Percentiles rank a stretch among this genome's conserved stretches.
Conservation (phyloP, 2,797 vertebrate species). For the Trachurus trachurus region DNA sequence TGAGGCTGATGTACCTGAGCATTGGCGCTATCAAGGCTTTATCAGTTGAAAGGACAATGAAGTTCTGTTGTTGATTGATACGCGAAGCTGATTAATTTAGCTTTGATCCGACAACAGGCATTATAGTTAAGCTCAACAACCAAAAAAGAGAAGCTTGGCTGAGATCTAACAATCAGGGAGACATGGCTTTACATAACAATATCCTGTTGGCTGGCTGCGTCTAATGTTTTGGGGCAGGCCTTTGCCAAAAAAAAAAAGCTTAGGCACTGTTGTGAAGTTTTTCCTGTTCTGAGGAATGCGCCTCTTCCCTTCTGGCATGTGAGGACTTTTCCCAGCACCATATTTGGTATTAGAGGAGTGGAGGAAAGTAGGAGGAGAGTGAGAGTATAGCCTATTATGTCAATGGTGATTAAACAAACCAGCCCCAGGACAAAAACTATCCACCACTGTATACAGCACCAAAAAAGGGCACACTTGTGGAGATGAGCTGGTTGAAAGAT, state of each 20-base stretch:
- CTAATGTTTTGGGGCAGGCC: conserved; percentile 41
- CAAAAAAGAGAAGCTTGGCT: conserved; percentile 17
- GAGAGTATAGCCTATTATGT: conserved; percentile 78
- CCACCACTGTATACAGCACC: conserved; percentile 65
- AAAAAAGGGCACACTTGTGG: conserved; percentile 79
- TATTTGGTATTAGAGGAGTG: conserved; percentile 89
- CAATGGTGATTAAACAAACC: conserved; percentile 82
- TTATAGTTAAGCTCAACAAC: conserved; percentile 7
- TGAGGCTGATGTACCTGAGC: neutral
- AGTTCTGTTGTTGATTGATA: conserved; percentile 13
- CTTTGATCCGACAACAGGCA: conserved; percentile 13
- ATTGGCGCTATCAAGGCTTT: neutral
- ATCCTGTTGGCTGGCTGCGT: conserved; percentile 14
- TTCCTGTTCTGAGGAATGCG: conserved; percentile 87
- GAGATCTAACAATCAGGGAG: neutral
- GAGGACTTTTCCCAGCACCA: conserved; percentile 84
- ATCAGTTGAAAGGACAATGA: neutral
- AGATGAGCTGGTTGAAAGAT: conserved; percentile 61
- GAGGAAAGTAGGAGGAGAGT: conserved; percentile 79
- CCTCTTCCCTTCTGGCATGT: conserved; percentile 82
- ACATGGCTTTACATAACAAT: conserved; percentile 37
- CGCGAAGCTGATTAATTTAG: neutral
- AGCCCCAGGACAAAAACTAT: conserved; percentile 67
- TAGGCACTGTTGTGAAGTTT: conserved; percentile 73
- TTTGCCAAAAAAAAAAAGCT: conserved; percentile 49